Evolutionary conservation across 2,888 invertebrate species (phyloP).

Genomic region (Drosophila macrothrix): DNA sequence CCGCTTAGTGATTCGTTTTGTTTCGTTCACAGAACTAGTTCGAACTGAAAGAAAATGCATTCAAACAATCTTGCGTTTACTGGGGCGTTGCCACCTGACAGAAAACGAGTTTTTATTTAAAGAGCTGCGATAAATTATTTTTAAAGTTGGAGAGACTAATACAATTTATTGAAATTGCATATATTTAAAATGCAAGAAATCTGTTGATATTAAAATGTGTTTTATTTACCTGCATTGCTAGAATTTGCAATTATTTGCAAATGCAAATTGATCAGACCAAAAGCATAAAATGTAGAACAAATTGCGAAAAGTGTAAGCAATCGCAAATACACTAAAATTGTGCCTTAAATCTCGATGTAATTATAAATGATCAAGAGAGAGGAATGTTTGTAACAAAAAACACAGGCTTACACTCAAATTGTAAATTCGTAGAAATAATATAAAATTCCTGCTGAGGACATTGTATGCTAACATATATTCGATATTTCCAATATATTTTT

Average conservation of each 20-base stretch:
- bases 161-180: background rate
- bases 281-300: background rate
- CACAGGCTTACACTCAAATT: background rate
- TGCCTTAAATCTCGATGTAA: background rate
- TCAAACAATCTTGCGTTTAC: slow-evolving; percentile 45
- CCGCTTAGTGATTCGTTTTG: slow-evolving; percentile 44
- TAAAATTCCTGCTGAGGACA: background rate
- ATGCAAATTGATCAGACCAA: background rate
- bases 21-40: slow-evolving; percentile 51
- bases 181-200: background rate
- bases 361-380: background rate
- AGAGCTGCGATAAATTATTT: background rate
- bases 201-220: background rate
- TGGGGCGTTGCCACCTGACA: slow-evolving; percentile 42
- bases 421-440: background rate
- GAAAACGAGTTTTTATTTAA: slow-evolving; percentile 14
- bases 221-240: background rate
- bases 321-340: background rate
- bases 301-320: background rate
- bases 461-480: background rate
- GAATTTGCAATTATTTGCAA: background rate
- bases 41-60: slow-evolving; percentile 44
- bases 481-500: background rate
- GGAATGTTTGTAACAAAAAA: background rate
- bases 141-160: background rate